Percentiles rank a stretch among this genome's conserved stretches.
phyloP scores from a whole-genome alignment of 2,113 vertebrate genomes.

The Riparia riparia region DNA sequence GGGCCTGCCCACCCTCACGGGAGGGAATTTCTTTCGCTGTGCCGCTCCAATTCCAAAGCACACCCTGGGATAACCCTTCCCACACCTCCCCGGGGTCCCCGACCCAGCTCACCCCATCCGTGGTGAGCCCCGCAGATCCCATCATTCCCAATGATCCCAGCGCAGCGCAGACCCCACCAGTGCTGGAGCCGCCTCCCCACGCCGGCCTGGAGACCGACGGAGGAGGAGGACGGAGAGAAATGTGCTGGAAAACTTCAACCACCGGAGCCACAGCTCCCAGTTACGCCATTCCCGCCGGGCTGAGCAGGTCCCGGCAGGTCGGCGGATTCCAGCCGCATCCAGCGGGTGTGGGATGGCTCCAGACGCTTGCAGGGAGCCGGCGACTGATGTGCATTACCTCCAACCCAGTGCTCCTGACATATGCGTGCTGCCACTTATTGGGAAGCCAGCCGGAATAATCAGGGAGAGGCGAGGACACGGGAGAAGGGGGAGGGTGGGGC shows the following conservation, averaged over 20 bases:
- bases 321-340: not conserved
- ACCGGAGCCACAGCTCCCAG: not conserved
- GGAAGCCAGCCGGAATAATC: slow-evolving; percentile 6
- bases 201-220: not conserved
- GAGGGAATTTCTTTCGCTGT: not conserved
- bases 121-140: not conserved
- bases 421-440: not conserved
- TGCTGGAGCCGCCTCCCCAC: fast-evolving
- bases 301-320: not conserved
- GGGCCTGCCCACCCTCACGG: not conserved
- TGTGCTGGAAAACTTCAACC: not conserved
- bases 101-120: not conserved
- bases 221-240: not conserved
- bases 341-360: not conserved
- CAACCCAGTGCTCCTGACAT: not conserved
- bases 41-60: not conserved
- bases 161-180: not conserved
- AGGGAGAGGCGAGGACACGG: not conserved
- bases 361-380: not conserved
- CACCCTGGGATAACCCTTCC: not conserved
- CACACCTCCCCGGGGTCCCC: not conserved
- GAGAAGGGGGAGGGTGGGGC: not conserved
- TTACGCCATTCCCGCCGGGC: not conserved
- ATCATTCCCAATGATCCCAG: not conserved
- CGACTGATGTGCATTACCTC: slow-evolving; percentile 2